Conservation (phyloP, 2,113 vertebrate species). For the mouse (Mus musculus) region GRCm39 chr16:34366001-34366500, state of each 20-base stretch:
- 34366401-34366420: not conserved
- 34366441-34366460: not conserved
- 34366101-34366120: not conserved
- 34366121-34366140: not conserved
- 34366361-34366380: not conserved
- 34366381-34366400: not conserved
- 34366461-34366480: not conserved
- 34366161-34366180: not conserved
- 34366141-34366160: not conserved
- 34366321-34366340: not conserved
- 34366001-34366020: not conserved
- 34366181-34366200: constrained; percentile 9
- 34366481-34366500: not conserved
- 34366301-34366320: not conserved
- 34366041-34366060: not conserved
- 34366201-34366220: not conserved
- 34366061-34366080: not conserved
- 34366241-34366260: not conserved
- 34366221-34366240: not conserved
- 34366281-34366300: not conserved
- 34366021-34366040: not conserved
- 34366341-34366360: not conserved
- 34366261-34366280: not conserved
- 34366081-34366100: constrained; percentile 7
- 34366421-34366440: not conserved